Base-by-base conservation (phyloP, 2,888 invertebrate species). In the Carabus problematicus region DNA sequence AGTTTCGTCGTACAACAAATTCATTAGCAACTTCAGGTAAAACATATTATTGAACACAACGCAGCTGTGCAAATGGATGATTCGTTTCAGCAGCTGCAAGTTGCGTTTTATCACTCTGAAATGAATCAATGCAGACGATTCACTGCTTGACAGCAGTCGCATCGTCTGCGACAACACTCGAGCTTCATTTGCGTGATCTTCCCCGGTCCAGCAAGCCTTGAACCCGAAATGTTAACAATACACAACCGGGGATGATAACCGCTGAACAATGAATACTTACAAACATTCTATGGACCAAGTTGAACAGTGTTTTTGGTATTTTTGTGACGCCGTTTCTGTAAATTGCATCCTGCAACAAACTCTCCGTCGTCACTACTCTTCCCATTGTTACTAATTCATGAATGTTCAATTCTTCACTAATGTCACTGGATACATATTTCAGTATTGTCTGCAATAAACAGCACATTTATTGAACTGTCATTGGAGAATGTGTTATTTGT, bases 371-470 rank as follows among this genome's bases (percentile, higher is more conserved):
- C 11, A 47, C 14, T 29, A 18, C 8, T 14, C n/a, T 43, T n/a
- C 64, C 64, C 8, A 56, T 58, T 11, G 47, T 19, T 12, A 58
- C 12, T 16, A 64, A n/a, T 56, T 47, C 56, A 8, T 64, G 43
- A 39, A 64, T 64, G 42, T 58, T 55, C 14, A 58, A 9, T 40
- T 73, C 71, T 8, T 76, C 73, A 14, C 74, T 73, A 41, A 82
- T 76, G 2, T 72, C 72, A 19, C 66, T 71, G 0, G 79, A 76
- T 9, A 81, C 79, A 59, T 75, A 71, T 72, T 80, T 77, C 14
- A 81, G 71, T 61, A 74, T 73, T 18, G 75, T 75, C 61, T 77
- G 89, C 74, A 52, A 52, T 52, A 16, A 16, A 16, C 9, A 9
- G 16, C 16, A n/a, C 11, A 55, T 18, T 55, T 39, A 40, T 12